Evolutionary conservation across 2,113 vertebrate species (phyloP).

Genomic region (Tetraodon nigroviridis): DNA sequence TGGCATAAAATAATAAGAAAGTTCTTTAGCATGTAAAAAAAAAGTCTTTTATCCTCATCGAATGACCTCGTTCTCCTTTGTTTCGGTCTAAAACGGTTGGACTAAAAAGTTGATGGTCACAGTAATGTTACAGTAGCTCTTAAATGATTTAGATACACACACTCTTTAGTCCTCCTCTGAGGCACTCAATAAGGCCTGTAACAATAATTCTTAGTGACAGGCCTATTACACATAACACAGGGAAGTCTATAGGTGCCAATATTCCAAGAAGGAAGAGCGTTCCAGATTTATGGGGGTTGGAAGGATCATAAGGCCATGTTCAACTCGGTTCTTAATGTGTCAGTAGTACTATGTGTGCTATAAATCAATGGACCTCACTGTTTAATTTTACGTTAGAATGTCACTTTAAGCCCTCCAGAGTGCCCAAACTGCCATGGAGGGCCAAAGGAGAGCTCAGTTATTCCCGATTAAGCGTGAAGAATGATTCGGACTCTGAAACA

Average conservation of each 20-base stretch:
- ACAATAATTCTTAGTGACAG: slow-evolving; percentile 64
- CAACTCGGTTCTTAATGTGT: not conserved
- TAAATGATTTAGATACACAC: slow-evolving; percentile 44
- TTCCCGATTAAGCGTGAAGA: slow-evolving; percentile 4
- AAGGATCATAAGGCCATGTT: slow-evolving; percentile 10
- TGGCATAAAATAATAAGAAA: slow-evolving; percentile 1
- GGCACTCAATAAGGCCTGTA: slow-evolving; percentile 46
- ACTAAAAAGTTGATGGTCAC: slow-evolving; percentile 42
- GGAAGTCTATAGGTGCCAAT: slow-evolving; percentile 37
- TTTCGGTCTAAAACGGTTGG: slow-evolving; percentile 7
- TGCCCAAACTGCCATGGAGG: not conserved
- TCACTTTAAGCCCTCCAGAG: not conserved
- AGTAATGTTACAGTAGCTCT: slow-evolving; percentile 45
- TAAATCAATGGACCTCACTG: not conserved
- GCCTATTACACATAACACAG: slow-evolving; percentile 49
- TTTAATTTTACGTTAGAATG: not conserved
- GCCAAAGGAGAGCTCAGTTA: not conserved
- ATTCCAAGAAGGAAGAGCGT: slow-evolving; percentile 15
- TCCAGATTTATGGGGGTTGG: slow-evolving; percentile 23
- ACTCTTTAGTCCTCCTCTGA: slow-evolving; percentile 15
- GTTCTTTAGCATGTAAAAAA: not conserved
- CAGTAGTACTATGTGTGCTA: not conserved
- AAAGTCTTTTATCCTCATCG: not conserved
- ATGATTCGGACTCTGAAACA: not conserved
- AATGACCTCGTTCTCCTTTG: too few relatives aligned